phyloP scores from a whole-genome alignment of 2,113 vertebrate species.

The Salvelinus fontinalis region DNA sequence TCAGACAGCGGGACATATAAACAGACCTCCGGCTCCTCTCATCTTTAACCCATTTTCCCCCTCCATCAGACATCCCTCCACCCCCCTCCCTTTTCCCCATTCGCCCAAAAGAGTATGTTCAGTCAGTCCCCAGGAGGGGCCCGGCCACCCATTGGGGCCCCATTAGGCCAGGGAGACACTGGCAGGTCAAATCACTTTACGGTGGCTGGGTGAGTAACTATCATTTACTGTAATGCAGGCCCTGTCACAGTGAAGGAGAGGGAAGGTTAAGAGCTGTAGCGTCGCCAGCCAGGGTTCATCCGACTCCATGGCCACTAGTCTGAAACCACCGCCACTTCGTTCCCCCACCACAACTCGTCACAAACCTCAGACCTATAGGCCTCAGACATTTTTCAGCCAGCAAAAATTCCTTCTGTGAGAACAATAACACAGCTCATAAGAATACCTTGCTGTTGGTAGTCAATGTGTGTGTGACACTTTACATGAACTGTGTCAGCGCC shows the following conservation, averaged over 20 bases:
- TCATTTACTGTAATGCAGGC: not conserved
- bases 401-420: no score
- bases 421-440: no score
- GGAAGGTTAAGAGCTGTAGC: not conserved
- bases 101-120: not conserved
- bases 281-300: not conserved
- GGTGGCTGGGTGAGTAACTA: not conserved
- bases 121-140: not conserved
- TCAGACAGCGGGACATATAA: no score
- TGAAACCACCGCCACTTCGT: not conserved
- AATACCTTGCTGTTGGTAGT: no score
- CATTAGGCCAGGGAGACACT: constrained; percentile 27
- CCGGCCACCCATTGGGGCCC: constrained; percentile 24
- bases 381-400: no score
- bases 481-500: not conserved
- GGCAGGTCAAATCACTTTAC: constrained; percentile 6
- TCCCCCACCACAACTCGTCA: constrained; percentile 36
- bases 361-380: constrained; percentile 25
- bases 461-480: not conserved
- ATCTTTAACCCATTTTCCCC: no score
- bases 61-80: constrained; percentile 30
- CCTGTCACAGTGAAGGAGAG: constrained; percentile 36
- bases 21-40: not conserved
- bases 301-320: constrained; percentile 16
- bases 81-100: constrained; percentile 56